A percentile compares a stretch with the other conserved stretches of the same genome.
phyloP scores from a whole-genome alignment of 2,113 vertebrate genomes.

The Pan paniscus region DNA sequence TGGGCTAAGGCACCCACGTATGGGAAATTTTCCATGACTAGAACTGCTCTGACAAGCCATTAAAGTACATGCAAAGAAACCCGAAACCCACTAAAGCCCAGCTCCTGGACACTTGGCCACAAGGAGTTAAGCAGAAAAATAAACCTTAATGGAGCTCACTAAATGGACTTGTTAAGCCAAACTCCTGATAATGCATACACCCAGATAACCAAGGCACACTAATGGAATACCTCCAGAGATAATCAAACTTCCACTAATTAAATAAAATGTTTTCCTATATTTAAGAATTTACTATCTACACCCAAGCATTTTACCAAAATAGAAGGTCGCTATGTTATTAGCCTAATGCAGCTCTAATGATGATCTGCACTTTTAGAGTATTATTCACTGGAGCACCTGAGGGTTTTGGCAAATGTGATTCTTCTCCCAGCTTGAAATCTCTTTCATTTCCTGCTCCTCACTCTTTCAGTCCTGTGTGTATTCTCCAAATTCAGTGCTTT shows the following conservation, averaged over 20 bases:
- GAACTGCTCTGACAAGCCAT: neutral
- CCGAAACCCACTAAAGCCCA: neutral
- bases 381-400: neutral
- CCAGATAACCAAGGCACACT: constrained; percentile 33
- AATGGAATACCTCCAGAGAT: constrained; percentile 42
- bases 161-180: constrained; percentile 11
- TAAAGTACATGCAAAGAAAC: neutral
- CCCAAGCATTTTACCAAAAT: constrained; percentile 40
- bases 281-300: constrained; percentile 48
- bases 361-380: neutral
- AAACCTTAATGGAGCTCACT: neutral
- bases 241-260: constrained; percentile 65
- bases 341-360: constrained; percentile 43
- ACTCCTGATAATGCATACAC: constrained; percentile 10
- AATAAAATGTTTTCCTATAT: constrained; percentile 55
- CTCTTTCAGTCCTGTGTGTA: neutral
- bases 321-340: constrained; percentile 13
- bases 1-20: neutral
- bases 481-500: neutral
- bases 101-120: neutral
- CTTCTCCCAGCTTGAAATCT: neutral
- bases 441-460: neutral
- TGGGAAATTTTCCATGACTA: neutral
- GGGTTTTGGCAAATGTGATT: neutral
- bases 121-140: constrained; percentile 41